Evolutionary conservation across 1,140 invertebrate species (phyloP), one percentile per base, ranked within the genome.

Genomic region (Zaprionus taronus): DNA sequence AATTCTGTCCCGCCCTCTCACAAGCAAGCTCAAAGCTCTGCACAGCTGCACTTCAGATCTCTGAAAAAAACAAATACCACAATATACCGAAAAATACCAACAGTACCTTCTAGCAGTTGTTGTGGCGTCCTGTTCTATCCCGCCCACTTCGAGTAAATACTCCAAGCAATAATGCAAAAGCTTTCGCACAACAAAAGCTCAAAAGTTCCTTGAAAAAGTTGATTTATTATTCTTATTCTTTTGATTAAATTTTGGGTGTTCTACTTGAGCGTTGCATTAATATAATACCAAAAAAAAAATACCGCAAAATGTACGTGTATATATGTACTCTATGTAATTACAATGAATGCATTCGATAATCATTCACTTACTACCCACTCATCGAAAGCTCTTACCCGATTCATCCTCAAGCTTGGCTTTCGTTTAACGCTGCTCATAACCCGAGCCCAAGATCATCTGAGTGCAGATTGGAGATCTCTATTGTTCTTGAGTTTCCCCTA

Each of bases 251-350:
- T 63, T 61, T 44, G 51, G 70, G 49, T 53, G 58, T 38, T 57
- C 44, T 56, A 47, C 31, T 14, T 31, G 57, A 68, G 24, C 34
- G 44, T 51, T 57, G 24, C 34, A 34, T 49, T 49, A 56, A 47
- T 28, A n/a, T 26, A 20, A 15, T 22, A 55, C 20, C 15, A 51
- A 20, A 22, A 0, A 31, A 31, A 56, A 64, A 56, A 63, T 62
- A 47, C 7, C 31, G 20, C 11, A 47, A 64, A 31, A 34, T 77
- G 49, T 67, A 63, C 51, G 78, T 89, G 83, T 87, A 85, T 90
- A 91, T 90, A 91, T 90, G 85, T 90, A 90, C 73, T 85, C 65
- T 86, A 81, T 90, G 79, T 90, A 86, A 91, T 85, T 91, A 90
- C 78, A 75, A 66, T 73, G 74, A 77, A 69, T 74, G 82, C 79